Base-by-base conservation (phyloP, 2,888 invertebrate genomes). In the Pseudoips prasinana region DNA sequence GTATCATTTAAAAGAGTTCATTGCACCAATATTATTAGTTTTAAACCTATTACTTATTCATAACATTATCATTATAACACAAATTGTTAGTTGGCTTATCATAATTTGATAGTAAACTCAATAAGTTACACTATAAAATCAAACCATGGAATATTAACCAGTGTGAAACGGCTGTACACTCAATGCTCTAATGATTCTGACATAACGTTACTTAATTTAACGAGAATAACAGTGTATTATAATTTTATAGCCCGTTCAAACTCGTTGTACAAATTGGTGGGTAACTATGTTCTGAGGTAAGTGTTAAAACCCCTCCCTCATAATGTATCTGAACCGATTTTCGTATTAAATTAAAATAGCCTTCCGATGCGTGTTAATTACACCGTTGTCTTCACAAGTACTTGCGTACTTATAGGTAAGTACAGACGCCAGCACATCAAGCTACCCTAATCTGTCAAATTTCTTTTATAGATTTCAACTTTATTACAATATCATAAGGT, bases 171-270 rank as follows among this genome's bases (percentile, higher is more conserved):
- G 39, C 33, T 46, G 32, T 41, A 28, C 47, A 45, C 22, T 31
- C 38, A 48, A 33, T 42, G 36, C 33, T 47, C 38, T 45, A 50
- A 46, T 32, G 37, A 44, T 51, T 52, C 58, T 60, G 57, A 60
- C 61, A 63, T 70, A 73, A 73, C 72, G 68, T 65, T 74, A 73
- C 71, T 69, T 68, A 67, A 72, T 66, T 47, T 61, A 63, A 70
- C 60, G 39, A 64, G 62, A 64, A 47, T 46, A 46, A 43, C 50
- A 51, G 56, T 58, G 41, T 47, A 62, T 65, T 58, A 63, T 67
- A 63, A 68, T 74, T 74, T 68, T 63, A 72, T 65, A 62, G 48
- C 60, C 39, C 31, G 50, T 49, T 44, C 45, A 61, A 67, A 59
- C 56, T 52, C 54, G 50, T 44, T 45, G 42, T 46, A 61, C 58